Conservation (phyloP, 2,888 invertebrate species). For the Meiosimyza platycephala region DNA sequence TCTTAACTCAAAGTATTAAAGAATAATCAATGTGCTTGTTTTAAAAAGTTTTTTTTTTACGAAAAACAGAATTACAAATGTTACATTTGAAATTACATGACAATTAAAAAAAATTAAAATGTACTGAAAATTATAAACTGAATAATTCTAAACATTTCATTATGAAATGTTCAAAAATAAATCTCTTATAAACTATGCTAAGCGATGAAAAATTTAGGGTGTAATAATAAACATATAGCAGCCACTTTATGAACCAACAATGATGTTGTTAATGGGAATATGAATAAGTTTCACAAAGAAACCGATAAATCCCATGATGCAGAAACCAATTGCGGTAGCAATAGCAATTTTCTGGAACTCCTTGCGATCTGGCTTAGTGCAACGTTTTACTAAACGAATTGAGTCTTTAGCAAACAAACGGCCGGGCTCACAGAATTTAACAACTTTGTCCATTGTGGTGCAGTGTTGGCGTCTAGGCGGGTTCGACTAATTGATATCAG, state of each 20-base stretch:
- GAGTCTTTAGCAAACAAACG: constrained; percentile 99
- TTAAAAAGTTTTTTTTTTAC: neutral
- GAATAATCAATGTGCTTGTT: neutral
- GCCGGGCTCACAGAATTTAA: constrained; percentile 93
- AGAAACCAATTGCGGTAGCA: constrained; percentile 99
- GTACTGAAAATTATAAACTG: constrained; percentile 12
- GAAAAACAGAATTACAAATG: constrained; percentile 25
- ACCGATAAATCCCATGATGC: constrained; percentile 99
- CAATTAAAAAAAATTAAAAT: constrained; percentile 19
- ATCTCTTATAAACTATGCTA: constrained; percentile 31
- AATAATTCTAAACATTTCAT: constrained; percentile 29
- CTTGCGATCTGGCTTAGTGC: constrained; percentile 99
- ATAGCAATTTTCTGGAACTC: constrained; percentile 99
- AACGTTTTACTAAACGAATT: constrained; percentile 96
- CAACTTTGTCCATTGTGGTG: constrained; percentile 93
- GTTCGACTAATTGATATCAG: constrained; percentile 29
- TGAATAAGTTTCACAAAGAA: constrained; percentile 99
- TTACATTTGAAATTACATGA: constrained; percentile 15
- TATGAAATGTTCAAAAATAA: constrained; percentile 17
- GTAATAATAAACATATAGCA: constrained; percentile 10
- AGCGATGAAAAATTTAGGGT: constrained; percentile 18
- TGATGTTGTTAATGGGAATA: constrained; percentile 98
- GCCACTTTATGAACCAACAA: constrained; percentile 81
- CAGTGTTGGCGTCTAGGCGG: constrained; percentile 36
- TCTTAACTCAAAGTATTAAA: too few relatives aligned